These are phyloP conservation scores for Meteorus sp. DNA, from an alignment of 1,140 invertebrate genomes.

Conservation along the genomic window DNA sequence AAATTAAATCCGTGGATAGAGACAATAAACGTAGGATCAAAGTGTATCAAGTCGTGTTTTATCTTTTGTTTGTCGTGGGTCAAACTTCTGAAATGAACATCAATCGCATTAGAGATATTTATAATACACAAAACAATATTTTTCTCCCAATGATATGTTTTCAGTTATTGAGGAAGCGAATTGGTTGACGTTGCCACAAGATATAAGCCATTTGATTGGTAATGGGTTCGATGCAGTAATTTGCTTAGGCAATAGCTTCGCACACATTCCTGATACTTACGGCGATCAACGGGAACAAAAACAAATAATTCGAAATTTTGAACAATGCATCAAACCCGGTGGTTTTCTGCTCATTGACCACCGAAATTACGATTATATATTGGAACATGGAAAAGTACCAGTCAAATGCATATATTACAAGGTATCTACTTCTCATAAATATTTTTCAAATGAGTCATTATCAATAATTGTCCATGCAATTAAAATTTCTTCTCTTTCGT, in stretches of 20 bases:
- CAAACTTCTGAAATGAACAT: too few relatives aligned
- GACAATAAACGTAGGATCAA: too few relatives aligned
- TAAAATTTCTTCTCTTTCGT: conserved; percentile 16
- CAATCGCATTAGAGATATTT: too few relatives aligned
- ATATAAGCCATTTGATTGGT: conserved; percentile 65
- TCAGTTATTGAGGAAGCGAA: conserved; percentile 81
- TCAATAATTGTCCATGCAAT: conserved; percentile 25
- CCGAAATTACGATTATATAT: conserved; percentile 83
- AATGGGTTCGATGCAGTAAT: conserved; percentile 79
- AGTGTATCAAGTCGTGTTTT: too few relatives aligned
- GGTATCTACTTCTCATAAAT: conserved; percentile 57
- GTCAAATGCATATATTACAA: conserved; percentile 86
- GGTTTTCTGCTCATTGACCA: conserved; percentile 84
- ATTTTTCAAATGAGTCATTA: too few relatives aligned
- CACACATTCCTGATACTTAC: conserved; percentile 77
- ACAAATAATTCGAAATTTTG: conserved; percentile 75
- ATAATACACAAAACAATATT: background rate
- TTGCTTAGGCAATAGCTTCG: conserved; percentile 87
- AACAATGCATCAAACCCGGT: conserved; percentile 79
- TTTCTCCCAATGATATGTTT: conserved; percentile 26
- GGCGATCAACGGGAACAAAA: conserved; percentile 80
- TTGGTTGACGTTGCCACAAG: conserved; percentile 74
- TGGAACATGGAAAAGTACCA: conserved; percentile 72
- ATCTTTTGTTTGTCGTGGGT: too few relatives aligned
- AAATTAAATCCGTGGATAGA: too few relatives aligned